Evolutionary conservation across 1,140 invertebrate genomes (phyloP), one percentile per base, ranked within the genome.

Genomic region (Drosophila azteca): DNA sequence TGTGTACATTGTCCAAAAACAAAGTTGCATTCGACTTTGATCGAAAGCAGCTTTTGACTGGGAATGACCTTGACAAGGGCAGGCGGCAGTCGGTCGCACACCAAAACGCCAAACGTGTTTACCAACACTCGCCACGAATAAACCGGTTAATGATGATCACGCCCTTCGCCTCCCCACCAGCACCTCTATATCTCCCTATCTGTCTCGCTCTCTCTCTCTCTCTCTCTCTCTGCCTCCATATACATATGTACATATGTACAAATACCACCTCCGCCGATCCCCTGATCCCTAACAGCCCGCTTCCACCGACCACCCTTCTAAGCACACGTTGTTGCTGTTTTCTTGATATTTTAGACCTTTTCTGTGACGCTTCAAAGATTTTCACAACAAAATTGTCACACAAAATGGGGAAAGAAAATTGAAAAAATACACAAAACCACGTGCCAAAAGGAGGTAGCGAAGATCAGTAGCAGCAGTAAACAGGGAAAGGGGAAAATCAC

Each of bases 41-140:
- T 22, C 6, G 8, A 49, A 51, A 69, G 66, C 65, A 29, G 52
- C 64, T 41, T 70, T 69, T 69, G 67, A 70, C 58, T 61, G 54
- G 50, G 53, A 35, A 44, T 87, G 82, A 87, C 82, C 82, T 87
- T 87, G 82, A 82, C 82, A 87, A 87, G 82, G 82, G 82, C 82
- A 87, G 51, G 43, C 66, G 63, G 43, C 66, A 49, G 43, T 39
- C 35, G 29, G 64, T 35, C 31, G 31, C 31, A 11, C 31, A 35
- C 31, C 31, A 35, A 43, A 17, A 48, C 51, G 48, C 31, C 52
- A 85, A 84, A 85, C 80, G 69, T 85, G 83, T 78, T 78, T 82
- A 63, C 68, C 63, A 53, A 68, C 63, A 76, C 62, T 58, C 54
- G 57, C 45, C 35, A 46, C 52, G 54, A 73, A 59, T 53, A 78